Base-by-base conservation (phyloP, 2,113 vertebrate genomes). In the Corythoichthys haematopterus region DNA sequence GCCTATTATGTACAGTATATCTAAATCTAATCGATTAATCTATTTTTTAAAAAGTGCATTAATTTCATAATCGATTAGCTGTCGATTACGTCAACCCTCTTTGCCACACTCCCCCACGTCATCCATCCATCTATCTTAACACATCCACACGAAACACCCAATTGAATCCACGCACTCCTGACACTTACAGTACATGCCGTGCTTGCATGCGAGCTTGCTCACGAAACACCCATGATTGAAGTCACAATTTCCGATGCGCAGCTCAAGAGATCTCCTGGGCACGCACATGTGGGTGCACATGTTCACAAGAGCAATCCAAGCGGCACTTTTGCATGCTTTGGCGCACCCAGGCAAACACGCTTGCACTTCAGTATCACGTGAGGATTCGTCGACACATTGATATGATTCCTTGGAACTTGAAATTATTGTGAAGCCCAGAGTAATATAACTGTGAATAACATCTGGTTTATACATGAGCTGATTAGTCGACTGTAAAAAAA, bases 341-440 rank as follows among this genome's bases (percentile, higher is more conserved):
- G 36, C 35, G 12, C 52, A 14, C 66, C 51, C 47, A n/a, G 40
- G 65, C 50, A 66, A n/a, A 56, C 67, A 62, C 66, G 16, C 57
- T 60, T 70, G 58, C 70, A 72, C 69, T 68, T 2, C 47, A 74
- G 50, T 60, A 12, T 58, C 70, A 66, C 58, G 68, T 66, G 63
- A 15, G 20, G 16, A 38, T 5, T 61, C 15, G 2, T 28, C 2
- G 9, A 16, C n/a, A 10, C 7, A 61, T 16, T 69, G 74, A 80
- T 66, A 84, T 20, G 55, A 56, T 74, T 84, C 71, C 40, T 6
- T 43, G 40, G 40, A 43, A 43, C 40, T 43, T 43, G 40, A 43
- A 43, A 43, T 43, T 7, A 43, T 7, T 43, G 40, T 43, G 40
- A 43, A 43, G 40, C 40, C 40, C 3, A 43, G 40, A 43, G 40